Conservation (phyloP, 1,140 invertebrate species). For the Octopus sinensis region DNA sequence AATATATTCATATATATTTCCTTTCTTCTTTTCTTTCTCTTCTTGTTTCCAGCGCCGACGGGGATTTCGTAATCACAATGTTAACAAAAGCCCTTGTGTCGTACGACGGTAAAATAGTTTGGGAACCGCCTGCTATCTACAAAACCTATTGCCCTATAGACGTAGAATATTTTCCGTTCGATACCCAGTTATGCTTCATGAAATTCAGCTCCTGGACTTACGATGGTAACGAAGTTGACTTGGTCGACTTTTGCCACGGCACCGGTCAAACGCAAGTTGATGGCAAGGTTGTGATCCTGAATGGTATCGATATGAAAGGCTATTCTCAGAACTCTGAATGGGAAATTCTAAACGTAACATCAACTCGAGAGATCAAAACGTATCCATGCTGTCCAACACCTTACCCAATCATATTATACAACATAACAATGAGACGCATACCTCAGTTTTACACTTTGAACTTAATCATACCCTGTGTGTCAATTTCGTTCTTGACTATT, state of each 20-base stretch:
- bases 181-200: conserved; percentile 89
- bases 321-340: conserved; percentile 30
- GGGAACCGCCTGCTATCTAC: conserved; percentile 97
- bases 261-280: neutral
- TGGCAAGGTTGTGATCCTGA: neutral
- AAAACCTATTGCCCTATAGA: conserved; percentile 99
- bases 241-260: conserved; percentile 60
- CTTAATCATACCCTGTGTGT: conserved; percentile 46
- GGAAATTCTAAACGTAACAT: conserved; percentile 82
- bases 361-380: conserved; percentile 20
- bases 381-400: conserved; percentile 88
- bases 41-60: conserved; percentile 58
- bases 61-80: conserved; percentile 60
- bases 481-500: conserved; percentile 54
- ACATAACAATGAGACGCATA: conserved; percentile 81
- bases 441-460: conserved; percentile 51
- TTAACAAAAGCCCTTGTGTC: conserved; percentile 60
- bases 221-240: conserved; percentile 64
- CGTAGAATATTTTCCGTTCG: conserved; percentile 78
- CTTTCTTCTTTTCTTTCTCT: neutral
- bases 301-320: conserved; percentile 16
- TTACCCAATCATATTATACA: conserved; percentile 94
- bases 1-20: neutral
- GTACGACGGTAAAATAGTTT: conserved; percentile 82
- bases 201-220: conserved; percentile 81